A percentile compares a stretch with the other conserved stretches of the same genome.
Conservation (phyloP, 2,888 invertebrate genomes). For the Trissoscelio sp. region DNA sequence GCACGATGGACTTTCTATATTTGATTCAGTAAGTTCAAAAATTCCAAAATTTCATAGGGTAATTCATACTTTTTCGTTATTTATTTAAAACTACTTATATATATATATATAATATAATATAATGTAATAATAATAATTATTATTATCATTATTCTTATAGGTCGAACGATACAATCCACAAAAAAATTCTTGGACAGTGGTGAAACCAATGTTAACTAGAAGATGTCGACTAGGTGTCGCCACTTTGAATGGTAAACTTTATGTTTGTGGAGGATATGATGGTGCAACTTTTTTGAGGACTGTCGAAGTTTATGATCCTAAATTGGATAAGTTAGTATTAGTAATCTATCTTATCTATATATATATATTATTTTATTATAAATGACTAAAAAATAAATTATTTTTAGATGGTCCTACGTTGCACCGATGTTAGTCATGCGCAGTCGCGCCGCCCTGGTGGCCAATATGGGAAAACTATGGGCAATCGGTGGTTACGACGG, state of each 20-base stretch:
- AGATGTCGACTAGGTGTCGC: slow-evolving; percentile 93
- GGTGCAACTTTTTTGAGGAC: slow-evolving; percentile 92
- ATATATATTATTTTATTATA: too few relatives aligned
- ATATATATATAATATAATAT: too few relatives aligned
- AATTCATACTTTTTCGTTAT: too few relatives aligned
- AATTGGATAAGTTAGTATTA: slow-evolving; percentile 86
- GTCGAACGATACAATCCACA: slow-evolving; percentile 92
- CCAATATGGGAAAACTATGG: slow-evolving; percentile 93
- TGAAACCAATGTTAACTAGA: slow-evolving; percentile 91
- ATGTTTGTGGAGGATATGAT: slow-evolving; percentile 94
- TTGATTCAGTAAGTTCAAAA: slow-evolving; percentile 87
- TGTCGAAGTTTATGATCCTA: slow-evolving; percentile 92
- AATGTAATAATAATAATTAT: too few relatives aligned
- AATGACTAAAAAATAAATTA: too few relatives aligned
- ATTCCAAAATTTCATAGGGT: background rate
- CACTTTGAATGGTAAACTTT: slow-evolving; percentile 91
- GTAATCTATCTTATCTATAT: too few relatives aligned
- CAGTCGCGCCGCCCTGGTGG: slow-evolving; percentile 91
- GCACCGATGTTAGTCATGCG: slow-evolving; percentile 93
- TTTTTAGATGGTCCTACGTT: slow-evolving; percentile 88
- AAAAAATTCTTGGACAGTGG: slow-evolving; percentile 89
- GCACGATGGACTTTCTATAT: slow-evolving; percentile 95
- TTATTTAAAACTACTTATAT: too few relatives aligned
- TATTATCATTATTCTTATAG: too few relatives aligned
- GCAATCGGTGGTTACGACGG: slow-evolving; percentile 93